Conservation (phyloP, 2,888 invertebrate genomes). For the Rhamphomyia laevipes region DNA sequence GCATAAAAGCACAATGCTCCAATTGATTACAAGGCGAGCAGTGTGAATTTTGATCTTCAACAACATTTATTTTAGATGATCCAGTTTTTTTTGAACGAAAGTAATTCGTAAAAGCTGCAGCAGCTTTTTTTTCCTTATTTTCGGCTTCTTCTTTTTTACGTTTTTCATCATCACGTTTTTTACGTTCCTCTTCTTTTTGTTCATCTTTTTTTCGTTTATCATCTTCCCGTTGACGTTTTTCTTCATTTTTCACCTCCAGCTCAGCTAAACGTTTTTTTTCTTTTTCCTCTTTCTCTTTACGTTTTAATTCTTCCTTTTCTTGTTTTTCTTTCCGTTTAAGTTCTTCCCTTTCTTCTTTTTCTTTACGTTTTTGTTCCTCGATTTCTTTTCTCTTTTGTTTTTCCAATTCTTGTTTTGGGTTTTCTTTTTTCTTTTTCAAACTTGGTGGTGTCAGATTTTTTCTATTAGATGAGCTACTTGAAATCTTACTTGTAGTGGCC, state of each 20-base stretch:
- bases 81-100: slow-evolving; percentile 42
- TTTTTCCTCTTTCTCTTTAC: slow-evolving; percentile 25
- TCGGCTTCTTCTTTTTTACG: slow-evolving; percentile 56
- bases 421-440: not conserved
- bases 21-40: slow-evolving; percentile 9
- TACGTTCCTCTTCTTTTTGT: slow-evolving; percentile 37
- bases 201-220: slow-evolving; percentile 33
- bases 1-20: slow-evolving; percentile 44
- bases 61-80: slow-evolving; percentile 7
- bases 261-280: slow-evolving; percentile 17
- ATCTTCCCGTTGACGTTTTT: slow-evolving; percentile 28
- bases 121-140: slow-evolving; percentile 64
- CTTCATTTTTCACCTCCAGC: slow-evolving; percentile 26
- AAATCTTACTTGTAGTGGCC: too few relatives aligned
- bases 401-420: slow-evolving; percentile 30
- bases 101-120: slow-evolving; percentile 70
- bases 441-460: not conserved
- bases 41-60: slow-evolving; percentile 12
- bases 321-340: slow-evolving; percentile 16
- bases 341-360: slow-evolving; percentile 19
- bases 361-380: slow-evolving; percentile 38
- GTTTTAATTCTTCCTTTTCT: slow-evolving; percentile 23
- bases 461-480: too few relatives aligned
- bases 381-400: slow-evolving; percentile 43
- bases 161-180: slow-evolving; percentile 35